These are phyloP conservation scores for Petrocephalus microphthalmus DNA, from an alignment of 2,113 vertebrate species.

Conservation along the genomic window DNA sequence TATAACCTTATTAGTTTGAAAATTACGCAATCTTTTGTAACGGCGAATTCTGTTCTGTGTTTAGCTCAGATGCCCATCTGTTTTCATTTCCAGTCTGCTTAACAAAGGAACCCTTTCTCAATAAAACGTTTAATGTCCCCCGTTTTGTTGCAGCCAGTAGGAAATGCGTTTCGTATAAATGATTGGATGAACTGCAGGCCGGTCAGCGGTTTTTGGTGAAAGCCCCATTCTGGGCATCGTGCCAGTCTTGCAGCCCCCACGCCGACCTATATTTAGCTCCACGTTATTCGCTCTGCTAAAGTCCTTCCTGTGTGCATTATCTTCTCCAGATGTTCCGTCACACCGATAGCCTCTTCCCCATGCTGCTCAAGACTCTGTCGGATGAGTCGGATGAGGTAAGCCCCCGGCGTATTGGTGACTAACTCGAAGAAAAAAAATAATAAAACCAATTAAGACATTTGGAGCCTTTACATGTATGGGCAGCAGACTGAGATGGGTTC, in stretches of 20 bases:
- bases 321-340: conserved; percentile 84
- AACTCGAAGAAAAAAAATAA: not conserved
- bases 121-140: not conserved
- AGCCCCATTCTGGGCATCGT: not conserved
- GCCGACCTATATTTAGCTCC: not conserved
- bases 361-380: conserved; percentile 84
- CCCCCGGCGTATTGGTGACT: not conserved
- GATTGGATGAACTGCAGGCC: not conserved
- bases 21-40: not conserved
- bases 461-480: not conserved
- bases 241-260: not conserved
- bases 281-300: not conserved
- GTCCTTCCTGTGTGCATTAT: conserved; percentile 9
- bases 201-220: not conserved
- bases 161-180: not conserved
- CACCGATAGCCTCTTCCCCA: conserved; percentile 91
- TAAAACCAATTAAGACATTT: not conserved
- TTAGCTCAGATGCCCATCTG: not conserved
- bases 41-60: not conserved
- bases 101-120: not conserved
- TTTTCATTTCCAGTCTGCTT: not conserved
- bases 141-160: not conserved
- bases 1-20: not conserved
- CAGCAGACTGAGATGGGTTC: not conserved
- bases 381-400: conserved; percentile 92